Percentiles rank a stretch among this genome's conserved stretches.
Conservation (phyloP, 1,140 invertebrate species). For the Sinella curviseta region DNA sequence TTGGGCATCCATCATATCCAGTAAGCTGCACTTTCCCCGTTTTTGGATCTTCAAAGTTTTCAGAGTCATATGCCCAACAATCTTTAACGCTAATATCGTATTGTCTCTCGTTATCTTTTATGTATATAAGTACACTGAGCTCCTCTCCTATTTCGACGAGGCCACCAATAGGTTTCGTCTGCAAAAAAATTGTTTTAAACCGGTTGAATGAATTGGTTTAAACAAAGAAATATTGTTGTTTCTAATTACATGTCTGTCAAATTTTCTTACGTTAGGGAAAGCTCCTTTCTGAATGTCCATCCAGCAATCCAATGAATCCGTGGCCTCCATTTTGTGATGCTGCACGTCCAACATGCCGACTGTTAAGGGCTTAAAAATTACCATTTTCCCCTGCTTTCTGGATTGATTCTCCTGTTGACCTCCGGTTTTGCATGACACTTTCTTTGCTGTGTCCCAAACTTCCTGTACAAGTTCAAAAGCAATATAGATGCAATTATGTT, state of each 20-base stretch:
- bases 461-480: conserved; percentile 54
- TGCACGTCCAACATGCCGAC: conserved; percentile 71
- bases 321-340: conserved; percentile 63
- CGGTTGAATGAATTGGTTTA: background rate
- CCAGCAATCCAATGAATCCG: conserved; percentile 67
- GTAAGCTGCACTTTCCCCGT: conserved; percentile 67
- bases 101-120: conserved; percentile 64
- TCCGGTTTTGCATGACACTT: conserved; percentile 61
- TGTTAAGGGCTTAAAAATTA: conserved; percentile 69
- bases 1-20: conserved; percentile 66
- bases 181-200: conserved; percentile 27
- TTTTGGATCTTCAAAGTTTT: conserved; percentile 63
- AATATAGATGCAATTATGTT: conserved; percentile 6
- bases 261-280: conserved; percentile 64
- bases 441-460: conserved; percentile 62
- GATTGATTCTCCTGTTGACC: conserved; percentile 53
- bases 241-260: background rate
- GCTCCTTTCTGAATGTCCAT: conserved; percentile 73
- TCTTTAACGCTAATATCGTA: conserved; percentile 71
- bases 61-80: conserved; percentile 71
- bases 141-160: conserved; percentile 71
- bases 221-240: background rate
- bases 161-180: conserved; percentile 62
- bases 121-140: conserved; percentile 68
- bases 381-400: conserved; percentile 62